phyloP scores from a whole-genome alignment of 2,888 invertebrate species.

The Apomyelois bistriatella region DNA sequence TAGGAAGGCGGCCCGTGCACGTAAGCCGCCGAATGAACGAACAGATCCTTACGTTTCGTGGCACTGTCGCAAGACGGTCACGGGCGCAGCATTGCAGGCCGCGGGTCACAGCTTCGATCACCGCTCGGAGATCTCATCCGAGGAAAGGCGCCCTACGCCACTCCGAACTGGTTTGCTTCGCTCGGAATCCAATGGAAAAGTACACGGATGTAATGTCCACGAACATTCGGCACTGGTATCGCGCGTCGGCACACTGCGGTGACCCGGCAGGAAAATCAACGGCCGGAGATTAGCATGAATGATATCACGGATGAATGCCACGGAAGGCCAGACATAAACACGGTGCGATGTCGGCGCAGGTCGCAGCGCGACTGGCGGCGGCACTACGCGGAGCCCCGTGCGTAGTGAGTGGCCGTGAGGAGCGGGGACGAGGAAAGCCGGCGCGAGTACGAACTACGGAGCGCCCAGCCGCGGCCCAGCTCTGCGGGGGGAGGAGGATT shows the following conservation, averaged over 20 bases:
- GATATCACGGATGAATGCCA: conserved; percentile 56
- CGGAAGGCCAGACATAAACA: conserved; percentile 30
- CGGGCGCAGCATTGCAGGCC: conserved; percentile 76
- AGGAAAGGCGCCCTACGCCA: conserved; percentile 53
- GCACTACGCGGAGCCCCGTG: conserved; percentile 75
- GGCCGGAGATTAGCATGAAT: conserved; percentile 72
- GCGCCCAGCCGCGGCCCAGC: conserved; percentile 54
- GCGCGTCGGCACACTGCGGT: conserved; percentile 62
- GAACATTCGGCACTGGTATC: conserved; percentile 70
- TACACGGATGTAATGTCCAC: conserved; percentile 65
- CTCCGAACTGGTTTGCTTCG: conserved; percentile 65
- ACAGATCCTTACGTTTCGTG: conserved; percentile 78
- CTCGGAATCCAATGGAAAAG: conserved; percentile 64
- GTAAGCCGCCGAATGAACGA: conserved; percentile 64
- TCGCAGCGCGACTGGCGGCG: conserved; percentile 75
- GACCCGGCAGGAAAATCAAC: conserved; percentile 72
- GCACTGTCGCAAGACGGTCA: conserved; percentile 76
- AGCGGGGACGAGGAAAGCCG: conserved; percentile 80
- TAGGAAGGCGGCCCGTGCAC: conserved; percentile 69
- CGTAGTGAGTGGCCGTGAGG: conserved; percentile 80
- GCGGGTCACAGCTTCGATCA: conserved; percentile 59
- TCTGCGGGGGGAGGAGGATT: conserved; percentile 56
- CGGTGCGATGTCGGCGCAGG: conserved; percentile 68
- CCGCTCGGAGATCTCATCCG: conserved; percentile 63
- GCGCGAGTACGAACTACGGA: conserved; percentile 77